Conservation (phyloP, 1,140 invertebrate genomes). For the Delia radicum region DNA sequence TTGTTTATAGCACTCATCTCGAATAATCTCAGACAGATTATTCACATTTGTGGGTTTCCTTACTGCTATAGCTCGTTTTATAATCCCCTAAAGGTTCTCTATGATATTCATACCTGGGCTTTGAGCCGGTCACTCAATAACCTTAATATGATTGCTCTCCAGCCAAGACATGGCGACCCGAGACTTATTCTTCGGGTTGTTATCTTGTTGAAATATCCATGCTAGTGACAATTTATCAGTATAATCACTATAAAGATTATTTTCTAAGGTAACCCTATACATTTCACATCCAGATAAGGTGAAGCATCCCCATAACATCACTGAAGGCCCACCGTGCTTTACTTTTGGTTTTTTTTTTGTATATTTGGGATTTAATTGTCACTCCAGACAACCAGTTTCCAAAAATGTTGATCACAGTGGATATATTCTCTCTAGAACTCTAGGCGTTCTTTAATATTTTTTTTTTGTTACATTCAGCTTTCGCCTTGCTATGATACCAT, state of each 20-base stretch:
- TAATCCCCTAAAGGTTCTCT: constrained; percentile 38
- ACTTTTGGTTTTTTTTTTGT: constrained; percentile 33
- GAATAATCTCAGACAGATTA: too few relatives aligned
- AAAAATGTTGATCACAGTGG: too few relatives aligned
- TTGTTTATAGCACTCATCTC: too few relatives aligned
- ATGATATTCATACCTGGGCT: constrained; percentile 47
- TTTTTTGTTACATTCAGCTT: too few relatives aligned
- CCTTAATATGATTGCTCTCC: constrained; percentile 26
- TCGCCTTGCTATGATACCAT: too few relatives aligned
- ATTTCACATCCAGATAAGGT: constrained; percentile 23
- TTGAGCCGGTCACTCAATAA: constrained; percentile 42
- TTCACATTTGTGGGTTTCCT: too few relatives aligned
- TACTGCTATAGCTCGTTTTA: background rate
- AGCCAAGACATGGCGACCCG: constrained; percentile 31
- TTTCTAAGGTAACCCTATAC: constrained; percentile 33
- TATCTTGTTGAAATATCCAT: constrained; percentile 40
- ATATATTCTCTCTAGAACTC: too few relatives aligned
- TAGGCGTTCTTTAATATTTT: too few relatives aligned
- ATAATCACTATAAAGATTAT: constrained; percentile 31
- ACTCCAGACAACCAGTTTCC: too few relatives aligned
- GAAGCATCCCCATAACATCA: constrained; percentile 38
- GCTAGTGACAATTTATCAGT: constrained; percentile 35
- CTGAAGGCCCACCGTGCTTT: constrained; percentile 35
- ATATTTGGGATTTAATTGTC: too few relatives aligned
- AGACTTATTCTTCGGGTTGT: constrained; percentile 41